These are phyloP conservation scores for Lepilemur ruficaudatus DNA, from an alignment of 2,797 vertebrate species.

Conservation along the genomic window DNA sequence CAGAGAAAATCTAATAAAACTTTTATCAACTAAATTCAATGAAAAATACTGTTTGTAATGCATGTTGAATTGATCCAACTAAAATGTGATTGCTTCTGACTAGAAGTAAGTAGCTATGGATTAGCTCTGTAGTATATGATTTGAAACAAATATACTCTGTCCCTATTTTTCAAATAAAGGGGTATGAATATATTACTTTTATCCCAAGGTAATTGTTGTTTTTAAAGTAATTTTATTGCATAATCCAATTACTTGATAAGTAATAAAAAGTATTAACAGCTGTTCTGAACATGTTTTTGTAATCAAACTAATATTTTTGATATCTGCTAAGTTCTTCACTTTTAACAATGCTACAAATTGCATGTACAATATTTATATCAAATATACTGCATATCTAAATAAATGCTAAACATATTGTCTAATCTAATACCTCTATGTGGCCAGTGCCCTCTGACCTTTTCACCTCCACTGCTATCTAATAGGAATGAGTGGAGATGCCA, in stretches of 20 bases:
- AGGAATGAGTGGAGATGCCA: not conserved
- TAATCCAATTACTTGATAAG: not conserved
- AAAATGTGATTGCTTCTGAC: constrained; percentile 24
- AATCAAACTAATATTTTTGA: not conserved
- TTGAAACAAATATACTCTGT: not conserved
- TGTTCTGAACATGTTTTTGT: not conserved
- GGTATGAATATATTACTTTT: not conserved
- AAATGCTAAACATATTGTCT: not conserved
- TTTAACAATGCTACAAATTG: not conserved
- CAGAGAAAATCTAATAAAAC: not conserved
- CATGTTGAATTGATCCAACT: not conserved
- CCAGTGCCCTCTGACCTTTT: not conserved
- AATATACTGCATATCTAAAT: not conserved
- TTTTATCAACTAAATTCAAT: not conserved
- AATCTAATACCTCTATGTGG: not conserved
- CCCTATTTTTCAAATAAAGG: not conserved
- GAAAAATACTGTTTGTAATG: constrained; percentile 8
- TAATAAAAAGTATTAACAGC: not conserved
- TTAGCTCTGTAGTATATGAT: not conserved
- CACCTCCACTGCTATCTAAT: accelerated
- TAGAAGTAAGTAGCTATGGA: not conserved
- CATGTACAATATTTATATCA: not conserved
- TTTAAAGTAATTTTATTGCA: not conserved
- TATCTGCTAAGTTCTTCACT: not conserved
- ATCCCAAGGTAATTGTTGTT: not conserved